These are phyloP conservation scores for Clanis bilineata DNA, from an alignment of 2,888 invertebrate genomes.

Conservation along the genomic window DNA sequence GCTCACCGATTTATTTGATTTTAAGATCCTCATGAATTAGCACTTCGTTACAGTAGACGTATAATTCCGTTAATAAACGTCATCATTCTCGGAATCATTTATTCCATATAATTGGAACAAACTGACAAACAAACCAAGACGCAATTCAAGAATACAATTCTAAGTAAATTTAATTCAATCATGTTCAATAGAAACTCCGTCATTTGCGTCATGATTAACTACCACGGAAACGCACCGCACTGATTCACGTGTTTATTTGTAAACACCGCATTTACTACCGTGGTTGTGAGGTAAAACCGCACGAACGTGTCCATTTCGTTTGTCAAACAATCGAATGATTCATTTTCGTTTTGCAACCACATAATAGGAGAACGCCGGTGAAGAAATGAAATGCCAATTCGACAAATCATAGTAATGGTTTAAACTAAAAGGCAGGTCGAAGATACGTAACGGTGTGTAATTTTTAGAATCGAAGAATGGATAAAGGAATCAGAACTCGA, in stretches of 20 bases:
- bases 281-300: slow-evolving; percentile 13
- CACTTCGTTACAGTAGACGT: not conserved
- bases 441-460: not conserved
- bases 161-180: not conserved
- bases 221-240: slow-evolving; percentile 5
- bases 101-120: not conserved
- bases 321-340: slow-evolving; percentile 23
- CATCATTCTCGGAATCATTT: not conserved
- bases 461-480: not conserved
- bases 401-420: not conserved
- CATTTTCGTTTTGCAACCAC: slow-evolving; percentile 24
- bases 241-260: slow-evolving; percentile 16
- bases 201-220: slow-evolving; percentile 12
- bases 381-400: slow-evolving; percentile 2
- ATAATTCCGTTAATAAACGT: not conserved
- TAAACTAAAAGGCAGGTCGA: not conserved
- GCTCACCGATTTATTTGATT: no score
- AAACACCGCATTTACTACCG: slow-evolving; percentile 10
- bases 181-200: slow-evolving; percentile 5
- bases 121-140: not conserved
- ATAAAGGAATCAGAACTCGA: no score
- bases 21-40: no score
- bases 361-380: slow-evolving; percentile 2
- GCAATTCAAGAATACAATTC: not conserved
- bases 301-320: slow-evolving; percentile 8